Base-by-base conservation (phyloP, 2,797 vertebrate species). In the Sciurus carolinensis region DNA sequence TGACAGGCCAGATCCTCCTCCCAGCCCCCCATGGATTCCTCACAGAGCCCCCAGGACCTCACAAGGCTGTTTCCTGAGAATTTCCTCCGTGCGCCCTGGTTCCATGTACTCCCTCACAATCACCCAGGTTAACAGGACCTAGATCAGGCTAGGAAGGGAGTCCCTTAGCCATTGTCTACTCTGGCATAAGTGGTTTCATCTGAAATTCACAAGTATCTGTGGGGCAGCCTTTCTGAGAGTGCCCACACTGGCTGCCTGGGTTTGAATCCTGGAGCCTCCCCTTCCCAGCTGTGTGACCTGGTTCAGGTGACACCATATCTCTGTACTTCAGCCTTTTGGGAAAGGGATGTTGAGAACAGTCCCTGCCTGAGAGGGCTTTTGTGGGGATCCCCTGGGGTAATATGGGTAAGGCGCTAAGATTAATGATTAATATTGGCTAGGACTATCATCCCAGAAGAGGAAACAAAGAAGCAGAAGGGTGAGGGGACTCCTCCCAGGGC, bases 401-500 rank as follows among this genome's bases (percentile, higher is more conserved):
- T 10, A 0, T 28, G 69, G 24, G 47, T 39, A 28, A 57, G 24
- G 44, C 15, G 24, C 36, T 69, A 15, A 88, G 22, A 50, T 44
- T 82, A 52, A 18, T 2, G 71, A 1, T 24, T 64, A n/a, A 44
- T 18, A 8, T 50, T 24, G 42, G 22, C 67, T 10, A 0, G 33
- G 52, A 54, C 44, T 5, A 2, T 42, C 64, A 54, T 13, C 73
- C 62, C 4, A 1, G 7, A 1, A 0, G 0, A 57, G 39, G 82
- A 71, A 30, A 71, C 2, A 4, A 87, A 88, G 47, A 30, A 2
- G 54, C 0, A 39, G 2, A 52, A 47, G 93, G 73, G 9, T 9
- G 52, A 50, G 80, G 71, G 17, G 8, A 18, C n/a, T 57, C 30
- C 14, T 44, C 14, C 47, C 36, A 33, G 54, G 47, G 18, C 33